These are phyloP conservation scores for Cheilosia grossa DNA, from an alignment of 2,888 invertebrate genomes.

Conservation along the genomic window DNA sequence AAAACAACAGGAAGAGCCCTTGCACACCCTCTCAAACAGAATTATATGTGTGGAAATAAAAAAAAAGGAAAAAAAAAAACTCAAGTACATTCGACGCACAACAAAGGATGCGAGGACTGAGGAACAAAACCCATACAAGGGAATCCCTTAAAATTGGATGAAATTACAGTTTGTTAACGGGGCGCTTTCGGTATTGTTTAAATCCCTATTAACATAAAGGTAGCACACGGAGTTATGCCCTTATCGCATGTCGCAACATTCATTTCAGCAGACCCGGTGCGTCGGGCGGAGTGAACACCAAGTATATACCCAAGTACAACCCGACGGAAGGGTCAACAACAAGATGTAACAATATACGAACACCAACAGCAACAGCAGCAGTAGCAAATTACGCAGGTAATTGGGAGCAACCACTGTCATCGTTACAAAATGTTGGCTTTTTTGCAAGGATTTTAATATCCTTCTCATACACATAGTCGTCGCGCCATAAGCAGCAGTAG, in stretches of 20 bases:
- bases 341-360: constrained; percentile 39
- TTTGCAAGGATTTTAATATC: constrained; percentile 61
- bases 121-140: constrained; percentile 55
- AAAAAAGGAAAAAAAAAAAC: constrained; percentile 29
- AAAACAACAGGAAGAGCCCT: constrained; percentile 53
- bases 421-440: constrained; percentile 55
- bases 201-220: constrained; percentile 72
- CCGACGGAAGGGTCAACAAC: constrained; percentile 51
- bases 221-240: constrained; percentile 46
- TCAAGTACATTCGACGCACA: constrained; percentile 22
- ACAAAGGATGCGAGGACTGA: constrained; percentile 41
- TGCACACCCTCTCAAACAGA: constrained; percentile 42
- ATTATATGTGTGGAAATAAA: constrained; percentile 5
- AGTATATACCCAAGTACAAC: constrained; percentile 45
- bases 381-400: constrained; percentile 75
- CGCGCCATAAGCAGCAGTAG: background rate
- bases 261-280: constrained; percentile 28
- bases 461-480: constrained; percentile 29
- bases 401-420: constrained; percentile 72
- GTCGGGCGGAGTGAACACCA: constrained; percentile 7
- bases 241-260: constrained; percentile 59
- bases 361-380: constrained; percentile 48
- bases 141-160: constrained; percentile 73
- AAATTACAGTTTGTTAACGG: constrained; percentile 74
- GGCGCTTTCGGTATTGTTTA: constrained; percentile 68